Base-by-base conservation (phyloP, 2,888 invertebrate genomes). In the Melinaea menophilus region DNA sequence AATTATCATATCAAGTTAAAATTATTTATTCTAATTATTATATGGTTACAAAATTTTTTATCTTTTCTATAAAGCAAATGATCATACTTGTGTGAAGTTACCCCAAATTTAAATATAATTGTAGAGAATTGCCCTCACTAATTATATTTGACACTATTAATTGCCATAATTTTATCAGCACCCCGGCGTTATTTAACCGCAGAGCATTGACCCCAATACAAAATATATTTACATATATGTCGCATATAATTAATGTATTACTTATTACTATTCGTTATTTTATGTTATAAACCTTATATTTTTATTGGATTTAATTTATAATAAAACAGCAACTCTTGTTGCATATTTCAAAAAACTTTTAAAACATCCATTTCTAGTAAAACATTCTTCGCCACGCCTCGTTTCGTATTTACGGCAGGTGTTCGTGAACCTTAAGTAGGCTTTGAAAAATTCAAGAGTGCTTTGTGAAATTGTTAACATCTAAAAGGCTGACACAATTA, bases 401-500 rank as follows among this genome's bases (percentile, higher is more conserved):
- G 66, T 62, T 64, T 63, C 61, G 66, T 74, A 76, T 77, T 79
- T 79, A 79, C 79, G 78, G 72, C 82, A 82, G 80, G 78, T 82
- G 83, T 77, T 75, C 69, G 65, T 58, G 63, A 66, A 67, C 73
- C 70, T 70, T 77, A 76, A 84, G 81, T 77, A 77, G 74, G 73
- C 71, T 69, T 71, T 85, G 73, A 85, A 85, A 85, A 81, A 85
- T 85, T 84, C 84, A 85, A 63, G 63, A 72, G 66, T 81, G 80
- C 71, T 73, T 72, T 58, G 71, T 77, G 75, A 76, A 80, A 81
- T 71, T 82, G 82, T 80, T 76, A 76, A 55, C 47, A 62, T 47
- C 65, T 60, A 58, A 67, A 68, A 68, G 62, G 59, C 64, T 60
- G 61, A 66, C 66, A 62, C 65, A 63, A 68, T 68, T 67, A 66